Conservation (phyloP, 2,113 vertebrate species). For the Mus spicilegus region DNA sequence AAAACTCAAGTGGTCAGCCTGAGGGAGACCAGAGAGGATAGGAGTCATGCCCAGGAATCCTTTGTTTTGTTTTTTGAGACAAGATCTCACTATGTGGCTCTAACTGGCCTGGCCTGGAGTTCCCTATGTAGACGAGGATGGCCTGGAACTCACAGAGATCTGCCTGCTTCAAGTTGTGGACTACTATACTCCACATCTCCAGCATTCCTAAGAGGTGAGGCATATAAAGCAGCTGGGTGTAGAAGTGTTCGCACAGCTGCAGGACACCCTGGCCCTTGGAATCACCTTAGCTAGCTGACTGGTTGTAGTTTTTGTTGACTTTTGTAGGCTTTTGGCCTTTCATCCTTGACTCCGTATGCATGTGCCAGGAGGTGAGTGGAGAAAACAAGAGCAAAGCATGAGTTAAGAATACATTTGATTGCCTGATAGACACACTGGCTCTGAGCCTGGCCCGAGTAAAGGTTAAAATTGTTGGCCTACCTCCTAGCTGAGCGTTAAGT, state of each 20-base stretch:
- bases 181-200: background rate
- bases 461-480: constrained; percentile 67
- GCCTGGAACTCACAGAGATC: background rate
- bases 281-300: background rate
- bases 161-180: background rate
- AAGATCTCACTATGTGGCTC: background rate
- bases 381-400: background rate
- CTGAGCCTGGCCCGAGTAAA: constrained; percentile 54
- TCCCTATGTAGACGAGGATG: background rate
- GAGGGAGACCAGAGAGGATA: background rate
- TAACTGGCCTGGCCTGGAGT: background rate
- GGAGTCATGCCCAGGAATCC: background rate
- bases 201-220: background rate
- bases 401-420: constrained; percentile 37
- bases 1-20: background rate
- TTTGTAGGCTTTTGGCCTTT: background rate
- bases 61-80: background rate
- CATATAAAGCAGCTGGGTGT: background rate
- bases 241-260: no score
- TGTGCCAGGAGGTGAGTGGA: background rate
- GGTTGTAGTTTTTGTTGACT: background rate
- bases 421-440: constrained; percentile 44
- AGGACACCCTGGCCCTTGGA: background rate
- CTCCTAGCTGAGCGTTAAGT: constrained; percentile 43
- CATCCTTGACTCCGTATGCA: background rate